Evolutionary conservation across 2,888 invertebrate genomes (phyloP).

Genomic region (Melinaea menophilus): DNA sequence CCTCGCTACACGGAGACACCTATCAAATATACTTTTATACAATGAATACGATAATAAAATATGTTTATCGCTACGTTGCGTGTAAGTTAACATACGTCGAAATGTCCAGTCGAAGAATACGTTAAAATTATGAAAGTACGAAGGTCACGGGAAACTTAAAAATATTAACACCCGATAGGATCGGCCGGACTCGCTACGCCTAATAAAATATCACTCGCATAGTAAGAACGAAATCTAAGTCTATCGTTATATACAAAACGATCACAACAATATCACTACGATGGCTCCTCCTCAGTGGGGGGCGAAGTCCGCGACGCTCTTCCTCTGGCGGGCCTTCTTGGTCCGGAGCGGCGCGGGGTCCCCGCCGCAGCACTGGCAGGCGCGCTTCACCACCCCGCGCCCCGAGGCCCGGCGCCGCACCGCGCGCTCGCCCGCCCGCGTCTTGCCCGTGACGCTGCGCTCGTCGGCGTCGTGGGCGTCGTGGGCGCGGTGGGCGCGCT

Average conservation of each 20-base stretch:
- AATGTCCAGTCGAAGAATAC: constrained; percentile 24
- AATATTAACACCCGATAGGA: constrained; percentile 51
- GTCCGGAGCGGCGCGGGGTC: constrained; percentile 74
- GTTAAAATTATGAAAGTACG: constrained; percentile 30
- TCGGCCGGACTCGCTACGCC: constrained; percentile 48
- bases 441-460: constrained; percentile 65
- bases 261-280: constrained; percentile 52
- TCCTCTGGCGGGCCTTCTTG: constrained; percentile 61
- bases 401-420: constrained; percentile 60
- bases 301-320: constrained; percentile 52
- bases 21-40: constrained; percentile 63
- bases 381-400: constrained; percentile 79
- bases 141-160: constrained; percentile 38
- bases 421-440: constrained; percentile 46
- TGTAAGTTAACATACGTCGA: constrained; percentile 49
- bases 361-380: constrained; percentile 80
- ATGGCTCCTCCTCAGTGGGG: constrained; percentile 41
- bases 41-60: constrained; percentile 51
- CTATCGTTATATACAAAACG: constrained; percentile 71
- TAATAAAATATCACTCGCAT: constrained; percentile 43
- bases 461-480: constrained; percentile 54
- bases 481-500: constrained; percentile 44
- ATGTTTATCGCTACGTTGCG: constrained; percentile 65
- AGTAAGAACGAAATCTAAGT: constrained; percentile 44
- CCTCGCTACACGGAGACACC: constrained; percentile 58